phyloP scores from a whole-genome alignment of 2,113 vertebrate species.

The Procavia capensis region DNA sequence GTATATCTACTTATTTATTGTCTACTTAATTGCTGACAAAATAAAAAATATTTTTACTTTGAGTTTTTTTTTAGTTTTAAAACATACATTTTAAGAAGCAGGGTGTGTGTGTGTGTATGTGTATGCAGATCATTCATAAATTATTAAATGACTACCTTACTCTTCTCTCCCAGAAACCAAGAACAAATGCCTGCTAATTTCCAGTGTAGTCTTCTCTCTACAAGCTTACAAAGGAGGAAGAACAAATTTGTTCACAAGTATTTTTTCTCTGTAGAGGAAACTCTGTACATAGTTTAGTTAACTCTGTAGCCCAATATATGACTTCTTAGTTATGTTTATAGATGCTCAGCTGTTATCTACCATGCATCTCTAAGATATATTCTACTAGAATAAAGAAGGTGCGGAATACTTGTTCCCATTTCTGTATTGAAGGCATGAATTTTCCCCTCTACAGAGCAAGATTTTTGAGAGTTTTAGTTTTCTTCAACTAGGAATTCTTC shows the following conservation, averaged over 20 bases:
- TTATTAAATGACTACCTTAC: background rate
- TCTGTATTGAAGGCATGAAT: background rate
- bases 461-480: background rate
- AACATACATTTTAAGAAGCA: background rate
- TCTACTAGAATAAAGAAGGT: too few relatives aligned
- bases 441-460: background rate
- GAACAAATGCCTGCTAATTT: background rate
- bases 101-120: background rate
- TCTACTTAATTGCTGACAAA: background rate
- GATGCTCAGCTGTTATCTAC: background rate
- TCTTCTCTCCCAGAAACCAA: background rate
- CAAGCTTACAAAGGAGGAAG: rapidly evolving
- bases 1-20: too few relatives aligned
- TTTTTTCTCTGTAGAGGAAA: background rate
- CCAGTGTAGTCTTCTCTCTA: background rate
- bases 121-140: background rate
- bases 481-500: background rate
- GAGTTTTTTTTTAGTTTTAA: background rate
- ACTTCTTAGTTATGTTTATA: background rate
- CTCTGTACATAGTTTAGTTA: background rate
- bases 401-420: background rate
- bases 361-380: too few relatives aligned
- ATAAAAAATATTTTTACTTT: background rate
- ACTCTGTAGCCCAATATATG: background rate
- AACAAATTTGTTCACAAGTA: background rate